Conservation (phyloP, 1,140 invertebrate species). For the Mylabris phalerata region DNA sequence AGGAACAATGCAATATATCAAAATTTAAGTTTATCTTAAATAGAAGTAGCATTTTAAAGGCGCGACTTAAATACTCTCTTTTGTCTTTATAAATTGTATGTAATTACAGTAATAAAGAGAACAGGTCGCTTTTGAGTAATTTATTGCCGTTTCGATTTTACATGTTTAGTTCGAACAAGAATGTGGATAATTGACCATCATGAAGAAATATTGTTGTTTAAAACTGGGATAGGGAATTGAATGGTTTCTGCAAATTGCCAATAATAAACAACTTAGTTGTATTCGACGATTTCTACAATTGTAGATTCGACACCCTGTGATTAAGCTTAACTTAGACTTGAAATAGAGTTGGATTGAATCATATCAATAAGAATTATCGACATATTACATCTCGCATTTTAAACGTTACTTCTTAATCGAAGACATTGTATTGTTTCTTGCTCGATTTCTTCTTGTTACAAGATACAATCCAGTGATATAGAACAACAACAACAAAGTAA, state of each 20-base stretch:
- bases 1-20: background rate
- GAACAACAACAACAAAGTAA: background rate
- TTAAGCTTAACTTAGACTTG: too few relatives aligned
- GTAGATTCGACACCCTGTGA: too few relatives aligned
- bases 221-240: too few relatives aligned
- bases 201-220: too few relatives aligned
- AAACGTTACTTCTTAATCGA: background rate
- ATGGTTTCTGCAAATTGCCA: too few relatives aligned
- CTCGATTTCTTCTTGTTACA: background rate
- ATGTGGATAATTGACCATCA: too few relatives aligned
- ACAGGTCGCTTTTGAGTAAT: background rate
- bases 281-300: too few relatives aligned
- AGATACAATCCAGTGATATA: background rate
- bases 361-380: too few relatives aligned
- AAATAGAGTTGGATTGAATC: too few relatives aligned
- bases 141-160: background rate
- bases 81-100: background rate
- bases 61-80: background rate
- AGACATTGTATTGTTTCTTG: background rate
- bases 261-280: too few relatives aligned
- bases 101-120: background rate
- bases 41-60: constrained; percentile 1
- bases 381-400: background rate
- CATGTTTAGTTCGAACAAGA: too few relatives aligned
- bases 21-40: constrained; percentile 1